A percentile compares a stretch with the other conserved stretches of the same genome.
These are phyloP conservation scores for Cheiracanthium punctorium DNA, from an alignment of 2,888 invertebrate species.

Conservation along the genomic window DNA sequence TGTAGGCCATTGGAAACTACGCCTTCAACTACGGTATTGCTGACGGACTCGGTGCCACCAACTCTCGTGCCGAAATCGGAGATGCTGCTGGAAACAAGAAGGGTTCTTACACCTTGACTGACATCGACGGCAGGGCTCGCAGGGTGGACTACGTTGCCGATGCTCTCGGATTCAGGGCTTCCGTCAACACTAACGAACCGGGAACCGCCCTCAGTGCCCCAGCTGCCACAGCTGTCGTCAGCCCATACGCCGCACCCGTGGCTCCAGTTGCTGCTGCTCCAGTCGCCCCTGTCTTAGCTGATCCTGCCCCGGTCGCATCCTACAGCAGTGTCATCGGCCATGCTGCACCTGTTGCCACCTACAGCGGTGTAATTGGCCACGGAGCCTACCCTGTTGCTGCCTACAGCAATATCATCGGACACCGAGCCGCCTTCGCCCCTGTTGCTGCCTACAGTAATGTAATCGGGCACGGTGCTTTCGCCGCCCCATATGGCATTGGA, in stretches of 20 bases:
- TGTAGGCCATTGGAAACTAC: constrained; percentile 63
- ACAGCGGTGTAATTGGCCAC: background rate
- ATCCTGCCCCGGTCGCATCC: background rate
- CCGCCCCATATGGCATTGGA: background rate
- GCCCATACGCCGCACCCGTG: background rate
- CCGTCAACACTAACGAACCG: constrained; percentile 21
- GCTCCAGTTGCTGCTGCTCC: background rate
- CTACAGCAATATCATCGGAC: background rate
- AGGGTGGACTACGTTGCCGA: constrained; percentile 22
- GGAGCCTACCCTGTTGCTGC: background rate
- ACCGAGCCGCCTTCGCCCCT: background rate
- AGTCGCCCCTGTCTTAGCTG: background rate
- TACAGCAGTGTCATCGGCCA: constrained; percentile 1
- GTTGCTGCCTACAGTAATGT: background rate
- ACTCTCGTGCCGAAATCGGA: constrained; percentile 21
- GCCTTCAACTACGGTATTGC: constrained; percentile 66
- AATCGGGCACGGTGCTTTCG: background rate
- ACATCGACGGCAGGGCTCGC: constrained; percentile 5
- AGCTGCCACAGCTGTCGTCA: background rate
- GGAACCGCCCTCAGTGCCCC: background rate
- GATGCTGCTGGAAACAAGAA: constrained; percentile 22
- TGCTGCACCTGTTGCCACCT: constrained; percentile 1
- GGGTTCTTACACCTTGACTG: background rate
- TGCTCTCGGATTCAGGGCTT: constrained; percentile 17
- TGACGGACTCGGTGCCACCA: constrained; percentile 54